Conservation (phyloP, 1,140 invertebrate species). For the Helicoverpa zea region DNA sequence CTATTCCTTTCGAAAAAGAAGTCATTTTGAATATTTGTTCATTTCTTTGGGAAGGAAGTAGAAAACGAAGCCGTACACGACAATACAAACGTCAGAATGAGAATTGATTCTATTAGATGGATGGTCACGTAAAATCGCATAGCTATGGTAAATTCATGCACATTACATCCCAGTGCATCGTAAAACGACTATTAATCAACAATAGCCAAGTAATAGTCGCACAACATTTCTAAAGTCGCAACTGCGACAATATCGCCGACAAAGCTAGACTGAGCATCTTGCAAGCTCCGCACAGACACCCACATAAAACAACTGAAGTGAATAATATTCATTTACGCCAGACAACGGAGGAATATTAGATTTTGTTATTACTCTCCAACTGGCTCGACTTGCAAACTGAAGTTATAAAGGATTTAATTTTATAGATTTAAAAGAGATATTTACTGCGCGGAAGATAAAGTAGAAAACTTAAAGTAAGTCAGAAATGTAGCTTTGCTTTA, state of each 20-base stretch:
- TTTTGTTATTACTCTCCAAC: conserved; percentile 52
- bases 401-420: conserved; percentile 33
- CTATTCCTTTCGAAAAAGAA: conserved; percentile 6
- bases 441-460: neutral
- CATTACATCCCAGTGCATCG: neutral
- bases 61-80: neutral
- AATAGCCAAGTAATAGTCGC: neutral
- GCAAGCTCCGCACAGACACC: conserved; percentile 1
- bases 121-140: neutral
- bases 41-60: conserved; percentile 2
- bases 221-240: conserved; percentile 13
- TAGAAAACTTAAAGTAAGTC: conserved; percentile 6
- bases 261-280: conserved; percentile 23
- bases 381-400: conserved; percentile 2
- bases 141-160: neutral
- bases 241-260: conserved; percentile 6
- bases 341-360: conserved; percentile 53
- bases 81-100: neutral
- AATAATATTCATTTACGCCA: conserved; percentile 40
- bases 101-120: neutral
- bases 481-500: conserved; percentile 14
- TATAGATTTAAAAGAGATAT: conserved; percentile 9
- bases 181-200: conserved; percentile 2
- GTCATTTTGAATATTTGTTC: conserved; percentile 14
- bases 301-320: conserved; percentile 28